These are phyloP conservation scores for Zosterops borbonicus DNA, from an alignment of 2,113 vertebrate genomes.

Conservation along the genomic window DNA sequence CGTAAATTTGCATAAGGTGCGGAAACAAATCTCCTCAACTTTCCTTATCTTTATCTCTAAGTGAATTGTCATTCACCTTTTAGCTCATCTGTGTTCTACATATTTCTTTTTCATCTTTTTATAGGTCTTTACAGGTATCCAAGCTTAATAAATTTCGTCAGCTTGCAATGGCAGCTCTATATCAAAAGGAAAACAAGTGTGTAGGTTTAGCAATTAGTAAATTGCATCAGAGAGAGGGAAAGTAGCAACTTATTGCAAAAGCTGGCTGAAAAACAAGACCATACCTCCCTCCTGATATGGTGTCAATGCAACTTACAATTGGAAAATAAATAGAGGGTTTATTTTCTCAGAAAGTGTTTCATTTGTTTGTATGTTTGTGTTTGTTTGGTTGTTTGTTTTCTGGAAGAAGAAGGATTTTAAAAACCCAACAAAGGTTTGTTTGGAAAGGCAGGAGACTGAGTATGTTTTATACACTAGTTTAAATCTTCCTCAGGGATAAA, in stretches of 20 bases:
- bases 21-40: neutral
- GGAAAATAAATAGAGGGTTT: neutral
- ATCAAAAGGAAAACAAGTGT: neutral
- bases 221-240: neutral
- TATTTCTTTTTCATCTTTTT: slow-evolving; percentile 23
- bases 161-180: neutral
- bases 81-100: neutral
- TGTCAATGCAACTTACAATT: neutral
- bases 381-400: neutral
- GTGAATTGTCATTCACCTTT: neutral
- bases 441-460: neutral
- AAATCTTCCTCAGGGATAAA: neutral
- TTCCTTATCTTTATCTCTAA: slow-evolving; percentile 13
- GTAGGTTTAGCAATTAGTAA: neutral
- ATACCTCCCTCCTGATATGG: neutral
- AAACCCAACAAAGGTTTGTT: neutral
- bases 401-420: neutral
- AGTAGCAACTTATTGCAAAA: neutral
- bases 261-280: neutral
- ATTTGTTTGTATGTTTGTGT: neutral
- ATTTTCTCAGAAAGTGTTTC: neutral
- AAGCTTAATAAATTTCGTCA: neutral
- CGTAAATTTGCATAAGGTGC: neutral
- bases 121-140: neutral
- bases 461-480: neutral